Conservation (phyloP, 2,888 invertebrate species). For the Danaus chrysippus region DNA sequence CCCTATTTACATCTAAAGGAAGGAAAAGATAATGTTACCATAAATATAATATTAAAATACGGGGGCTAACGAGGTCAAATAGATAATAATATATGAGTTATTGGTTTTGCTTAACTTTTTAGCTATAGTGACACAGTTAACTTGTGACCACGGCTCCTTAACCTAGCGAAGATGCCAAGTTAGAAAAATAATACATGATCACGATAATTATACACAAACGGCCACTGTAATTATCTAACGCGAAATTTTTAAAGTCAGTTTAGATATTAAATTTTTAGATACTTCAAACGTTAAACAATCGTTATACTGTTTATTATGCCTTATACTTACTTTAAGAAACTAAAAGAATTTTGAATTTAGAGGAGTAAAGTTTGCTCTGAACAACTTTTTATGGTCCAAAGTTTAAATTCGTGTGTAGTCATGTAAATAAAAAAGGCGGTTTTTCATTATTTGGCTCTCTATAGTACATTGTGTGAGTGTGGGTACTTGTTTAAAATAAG, state of each 20-base stretch:
- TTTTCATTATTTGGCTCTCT: constrained; percentile 45
- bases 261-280: no score
- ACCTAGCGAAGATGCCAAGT: no score
- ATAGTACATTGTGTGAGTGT: constrained; percentile 26
- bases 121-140: no score
- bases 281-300: background rate
- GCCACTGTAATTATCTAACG: constrained; percentile 9
- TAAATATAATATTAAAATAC: no score
- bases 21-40: no score
- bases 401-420: constrained; percentile 22
- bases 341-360: constrained; percentile 8
- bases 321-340: background rate
- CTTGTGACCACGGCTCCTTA: no score
- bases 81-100: no score
- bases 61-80: no score
- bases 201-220: constrained; percentile 17
- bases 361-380: constrained; percentile 22
- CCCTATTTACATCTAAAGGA: no score
- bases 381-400: constrained; percentile 24
- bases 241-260: constrained; percentile 17
- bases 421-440: constrained; percentile 33
- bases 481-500: constrained; percentile 75
- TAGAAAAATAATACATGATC: no score
- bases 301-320: background rate
- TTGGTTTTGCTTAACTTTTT: no score